phyloP scores from a whole-genome alignment of 2,113 vertebrate genomes.

The Thomomys bottae region DNA sequence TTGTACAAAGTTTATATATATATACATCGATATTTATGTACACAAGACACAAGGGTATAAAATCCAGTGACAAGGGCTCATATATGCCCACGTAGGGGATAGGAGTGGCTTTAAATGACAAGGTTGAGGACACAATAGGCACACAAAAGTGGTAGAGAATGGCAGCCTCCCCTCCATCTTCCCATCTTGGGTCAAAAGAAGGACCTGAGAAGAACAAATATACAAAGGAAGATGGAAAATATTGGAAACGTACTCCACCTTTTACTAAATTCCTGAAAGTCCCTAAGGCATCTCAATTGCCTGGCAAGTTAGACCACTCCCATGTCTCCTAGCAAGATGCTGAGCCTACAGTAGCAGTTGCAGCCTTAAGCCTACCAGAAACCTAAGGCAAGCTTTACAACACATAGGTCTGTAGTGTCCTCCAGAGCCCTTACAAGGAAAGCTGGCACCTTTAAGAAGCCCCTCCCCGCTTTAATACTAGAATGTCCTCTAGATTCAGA shows the following conservation, averaged over 20 bases:
- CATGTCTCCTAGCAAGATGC: slow-evolving; percentile 25
- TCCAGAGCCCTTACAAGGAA: slow-evolving; percentile 9
- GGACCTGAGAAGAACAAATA: background rate
- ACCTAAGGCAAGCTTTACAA: slow-evolving; percentile 40
- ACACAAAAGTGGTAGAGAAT: background rate
- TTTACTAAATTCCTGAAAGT: slow-evolving; percentile 16
- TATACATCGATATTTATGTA: slow-evolving; percentile 24
- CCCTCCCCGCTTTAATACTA: background rate
- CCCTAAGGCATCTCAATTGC: background rate
- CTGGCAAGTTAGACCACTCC: background rate
- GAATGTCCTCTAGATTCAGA: slow-evolving; percentile 8
- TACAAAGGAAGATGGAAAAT: background rate
- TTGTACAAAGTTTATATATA: slow-evolving; percentile 59
- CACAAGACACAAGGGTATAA: slow-evolving; percentile 54
- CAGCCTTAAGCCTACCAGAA: background rate
- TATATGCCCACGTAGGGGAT: background rate
- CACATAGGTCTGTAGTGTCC: background rate
- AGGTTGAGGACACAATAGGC: background rate
- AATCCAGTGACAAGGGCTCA: slow-evolving; percentile 62
- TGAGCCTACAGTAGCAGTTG: background rate
- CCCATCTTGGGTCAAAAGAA: slow-evolving; percentile 5
- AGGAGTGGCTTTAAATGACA: background rate
- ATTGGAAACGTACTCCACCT: slow-evolving; percentile 16
- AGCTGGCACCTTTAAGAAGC: slow-evolving; percentile 29
- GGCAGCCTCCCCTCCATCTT: slow-evolving; percentile 2